A percentile compares a stretch with the other conserved stretches of the same genome.
Conservation (phyloP, 2,888 invertebrate species). For the Pseudococcus longispinus region DNA sequence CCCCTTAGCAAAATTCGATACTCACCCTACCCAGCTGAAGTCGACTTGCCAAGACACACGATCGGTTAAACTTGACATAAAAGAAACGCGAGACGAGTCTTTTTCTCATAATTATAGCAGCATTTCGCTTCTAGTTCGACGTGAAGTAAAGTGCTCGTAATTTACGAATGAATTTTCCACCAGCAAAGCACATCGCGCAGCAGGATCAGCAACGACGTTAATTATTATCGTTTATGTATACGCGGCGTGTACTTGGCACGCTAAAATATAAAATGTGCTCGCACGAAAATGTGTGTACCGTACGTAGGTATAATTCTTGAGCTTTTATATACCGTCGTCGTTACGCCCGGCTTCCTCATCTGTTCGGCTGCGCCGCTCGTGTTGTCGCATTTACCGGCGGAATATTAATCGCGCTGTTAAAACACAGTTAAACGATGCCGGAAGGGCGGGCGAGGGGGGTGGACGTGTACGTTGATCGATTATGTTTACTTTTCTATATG, state of each 20-base stretch:
- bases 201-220: background rate
- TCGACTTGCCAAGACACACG: background rate
- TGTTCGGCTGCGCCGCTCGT: too few relatives aligned
- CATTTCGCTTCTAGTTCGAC: background rate
- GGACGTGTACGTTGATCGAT: constrained; percentile 16
- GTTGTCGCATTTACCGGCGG: constrained; percentile 4
- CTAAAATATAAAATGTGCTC: background rate
- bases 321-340: background rate
- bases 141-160: background rate
- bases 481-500: constrained; percentile 19
- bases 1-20: background rate
- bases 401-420: background rate
- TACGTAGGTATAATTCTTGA: background rate
- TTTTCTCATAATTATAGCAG: background rate
- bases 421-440: background rate
- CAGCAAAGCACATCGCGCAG: background rate
- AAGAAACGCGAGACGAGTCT: background rate
- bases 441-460: background rate
- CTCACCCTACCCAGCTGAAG: background rate
- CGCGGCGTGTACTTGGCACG: background rate
- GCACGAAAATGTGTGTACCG: background rate
- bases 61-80: background rate
- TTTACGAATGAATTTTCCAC: background rate
- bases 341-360: background rate
- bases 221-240: background rate